Conservation (phyloP, 2,888 invertebrate species). For the Patella depressa region DNA sequence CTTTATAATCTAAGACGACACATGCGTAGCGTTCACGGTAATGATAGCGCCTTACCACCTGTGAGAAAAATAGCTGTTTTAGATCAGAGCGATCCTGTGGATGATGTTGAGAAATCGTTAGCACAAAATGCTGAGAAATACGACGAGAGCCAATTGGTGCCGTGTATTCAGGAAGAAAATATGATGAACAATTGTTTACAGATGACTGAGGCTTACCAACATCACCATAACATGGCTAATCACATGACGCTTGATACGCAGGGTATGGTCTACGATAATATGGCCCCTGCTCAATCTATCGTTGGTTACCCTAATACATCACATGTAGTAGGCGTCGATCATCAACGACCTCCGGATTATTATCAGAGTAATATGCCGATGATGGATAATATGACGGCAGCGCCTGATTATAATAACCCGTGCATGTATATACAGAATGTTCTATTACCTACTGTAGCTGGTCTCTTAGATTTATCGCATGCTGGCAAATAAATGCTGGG, state of each 20-base stretch:
- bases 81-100: slow-evolving; percentile 30
- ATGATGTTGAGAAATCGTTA: neutral
- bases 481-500: neutral
- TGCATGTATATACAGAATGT: slow-evolving; percentile 36
- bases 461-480: slow-evolving; percentile 31
- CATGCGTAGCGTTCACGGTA: slow-evolving; percentile 52
- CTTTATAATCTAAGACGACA: slow-evolving; percentile 58
- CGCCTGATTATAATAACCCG: slow-evolving; percentile 31
- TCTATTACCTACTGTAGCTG: slow-evolving; percentile 31
- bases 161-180: neutral
- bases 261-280: neutral
- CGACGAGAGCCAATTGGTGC: neutral
- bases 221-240: neutral
- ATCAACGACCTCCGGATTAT: neutral
- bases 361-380: neutral
- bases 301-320: neutral
- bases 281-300: neutral
- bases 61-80: slow-evolving; percentile 49
- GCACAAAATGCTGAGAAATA: neutral
- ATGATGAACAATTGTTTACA: neutral
- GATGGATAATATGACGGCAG: slow-evolving; percentile 2
- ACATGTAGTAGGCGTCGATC: neutral
- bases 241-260: neutral
- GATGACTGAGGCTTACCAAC: neutral
- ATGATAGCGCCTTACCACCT: slow-evolving; percentile 51